Evolutionary conservation across 2,888 invertebrate genomes (phyloP).

Genomic region (Noctua janthe): DNA sequence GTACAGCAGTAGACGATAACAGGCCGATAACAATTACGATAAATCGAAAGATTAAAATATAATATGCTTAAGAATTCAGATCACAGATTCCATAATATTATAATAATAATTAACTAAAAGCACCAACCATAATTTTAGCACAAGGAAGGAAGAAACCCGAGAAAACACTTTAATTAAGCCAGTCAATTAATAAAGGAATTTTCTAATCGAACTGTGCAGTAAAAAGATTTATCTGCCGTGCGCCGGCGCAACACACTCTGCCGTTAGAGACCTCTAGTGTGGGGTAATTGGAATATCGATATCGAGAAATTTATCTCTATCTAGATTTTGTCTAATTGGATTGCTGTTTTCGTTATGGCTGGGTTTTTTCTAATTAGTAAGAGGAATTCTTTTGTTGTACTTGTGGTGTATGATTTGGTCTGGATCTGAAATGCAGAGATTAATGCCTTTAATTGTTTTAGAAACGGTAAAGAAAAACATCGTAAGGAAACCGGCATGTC

Average conservation of each 20-base stretch:
- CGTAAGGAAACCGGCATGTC: too few relatives aligned
- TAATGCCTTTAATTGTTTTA: too few relatives aligned
- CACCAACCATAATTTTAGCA: slow-evolving; percentile 55
- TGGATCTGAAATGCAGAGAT: slow-evolving; percentile 34
- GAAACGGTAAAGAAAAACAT: too few relatives aligned
- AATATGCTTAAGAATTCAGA: neutral
- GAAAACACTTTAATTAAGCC: slow-evolving; percentile 82
- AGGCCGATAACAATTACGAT: slow-evolving; percentile 2
- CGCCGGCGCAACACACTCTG: slow-evolving; percentile 69
- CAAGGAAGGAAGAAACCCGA: slow-evolving; percentile 68
- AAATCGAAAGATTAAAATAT: slow-evolving; percentile 13
- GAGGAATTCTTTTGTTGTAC: neutral
- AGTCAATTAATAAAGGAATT: slow-evolving; percentile 88
- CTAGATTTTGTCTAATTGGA: slow-evolving; percentile 64
- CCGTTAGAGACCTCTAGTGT: slow-evolving; percentile 77
- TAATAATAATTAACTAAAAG: slow-evolving; percentile 30
- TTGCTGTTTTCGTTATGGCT: slow-evolving; percentile 45
- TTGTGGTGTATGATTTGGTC: neutral
- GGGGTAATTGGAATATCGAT: slow-evolving; percentile 80
- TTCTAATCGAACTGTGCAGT: slow-evolving; percentile 87
- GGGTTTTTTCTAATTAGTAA: slow-evolving; percentile 54
- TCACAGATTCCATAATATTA: slow-evolving; percentile 12
- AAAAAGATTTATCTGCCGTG: slow-evolving; percentile 87
- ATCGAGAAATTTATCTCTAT: slow-evolving; percentile 65
- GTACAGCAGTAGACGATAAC: neutral